Base-by-base conservation (phyloP, 1,140 invertebrate species). In the Centruroides vittatus region DNA sequence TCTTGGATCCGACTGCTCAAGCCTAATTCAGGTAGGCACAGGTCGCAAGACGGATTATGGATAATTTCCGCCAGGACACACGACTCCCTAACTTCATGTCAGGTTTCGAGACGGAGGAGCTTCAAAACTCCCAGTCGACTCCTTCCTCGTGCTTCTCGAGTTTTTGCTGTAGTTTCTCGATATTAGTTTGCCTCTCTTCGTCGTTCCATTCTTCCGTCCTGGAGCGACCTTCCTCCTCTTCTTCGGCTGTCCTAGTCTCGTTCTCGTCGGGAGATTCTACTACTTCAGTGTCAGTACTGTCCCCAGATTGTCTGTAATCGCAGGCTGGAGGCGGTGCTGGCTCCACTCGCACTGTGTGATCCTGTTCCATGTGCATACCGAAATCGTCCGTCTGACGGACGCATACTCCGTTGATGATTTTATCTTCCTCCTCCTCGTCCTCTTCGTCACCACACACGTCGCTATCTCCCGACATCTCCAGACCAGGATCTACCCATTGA, bases 401-500 rank as follows among this genome's bases (percentile, higher is more conserved):
- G 71, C 89, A 93, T 23, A 93, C 89, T 7, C 90, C 89, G 68
- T 93, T 93, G 65, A 92, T 93, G 64, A 92, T 90, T 48, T 61
- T 60, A 34, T 61, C 59, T 36, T 62, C 52, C 34, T 62, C 60
- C n/a, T 67, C 62, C 5, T 65, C 56, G 46, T 65, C 65, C 1
- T 57, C 57, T 6, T 55, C 55, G 9, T 67, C 62, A 47, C 48
- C 41, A n/a, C 66, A 61, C 52, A 65, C 67, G 9, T 67, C 64
- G 47, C 59, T 68, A 8, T 72, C 72, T 49, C 65, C 63, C 35
- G 69, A 70, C 65, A 89, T 84, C 71, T 91, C 86, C 82, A 88
- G 88, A 58, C 92, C 89, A 3, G 90, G 93, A 73, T 94, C 94
- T 0, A 97, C 91, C 89, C 93, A 96, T 75, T 97, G 92, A 0